These are phyloP conservation scores for Varanus salvator DNA, from an alignment of 2,113 vertebrate species.

Conservation along the genomic window DNA sequence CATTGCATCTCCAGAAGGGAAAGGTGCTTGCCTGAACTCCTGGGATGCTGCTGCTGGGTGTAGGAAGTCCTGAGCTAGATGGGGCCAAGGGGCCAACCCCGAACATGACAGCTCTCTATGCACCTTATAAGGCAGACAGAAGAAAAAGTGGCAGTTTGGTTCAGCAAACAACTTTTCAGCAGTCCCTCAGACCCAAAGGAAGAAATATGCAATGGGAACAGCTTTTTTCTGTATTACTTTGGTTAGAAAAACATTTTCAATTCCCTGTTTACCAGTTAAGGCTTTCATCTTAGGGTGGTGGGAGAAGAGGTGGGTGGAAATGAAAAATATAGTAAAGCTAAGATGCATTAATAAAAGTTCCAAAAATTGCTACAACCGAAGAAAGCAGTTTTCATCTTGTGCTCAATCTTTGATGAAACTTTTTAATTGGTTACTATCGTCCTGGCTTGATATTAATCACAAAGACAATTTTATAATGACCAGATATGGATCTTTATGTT, in stretches of 20 bases:
- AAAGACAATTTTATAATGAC: conserved; percentile 62
- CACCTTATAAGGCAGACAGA: not conserved
- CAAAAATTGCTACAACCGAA: conserved; percentile 39
- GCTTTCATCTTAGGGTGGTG: conserved; percentile 28
- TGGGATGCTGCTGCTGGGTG: not conserved
- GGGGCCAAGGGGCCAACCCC: not conserved
- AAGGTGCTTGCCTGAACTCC: too few species aligned
- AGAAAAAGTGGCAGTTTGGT: not conserved
- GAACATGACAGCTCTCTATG: conserved; percentile 1
- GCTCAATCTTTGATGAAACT: conserved; percentile 48
- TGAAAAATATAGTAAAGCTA: conserved; percentile 26
- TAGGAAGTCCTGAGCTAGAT: not conserved
- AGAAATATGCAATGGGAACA: not conserved
- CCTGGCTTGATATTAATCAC: conserved; percentile 55
- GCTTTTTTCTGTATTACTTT: not conserved
- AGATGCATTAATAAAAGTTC: conserved; percentile 53
- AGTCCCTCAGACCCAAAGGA: not conserved
- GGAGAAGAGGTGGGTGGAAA: conserved; percentile 8
- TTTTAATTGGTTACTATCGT: conserved; percentile 65
- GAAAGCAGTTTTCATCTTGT: conserved; percentile 29
- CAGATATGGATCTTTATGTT: conserved; percentile 41
- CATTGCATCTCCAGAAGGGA: too few species aligned
- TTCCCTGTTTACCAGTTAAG: conserved; percentile 41
- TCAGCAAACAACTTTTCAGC: not conserved
- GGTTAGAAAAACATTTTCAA: conserved; percentile 11